These are phyloP conservation scores for Dissostichus mawsoni DNA, from an alignment of 2,113 vertebrate species.

Conservation along the genomic window DNA sequence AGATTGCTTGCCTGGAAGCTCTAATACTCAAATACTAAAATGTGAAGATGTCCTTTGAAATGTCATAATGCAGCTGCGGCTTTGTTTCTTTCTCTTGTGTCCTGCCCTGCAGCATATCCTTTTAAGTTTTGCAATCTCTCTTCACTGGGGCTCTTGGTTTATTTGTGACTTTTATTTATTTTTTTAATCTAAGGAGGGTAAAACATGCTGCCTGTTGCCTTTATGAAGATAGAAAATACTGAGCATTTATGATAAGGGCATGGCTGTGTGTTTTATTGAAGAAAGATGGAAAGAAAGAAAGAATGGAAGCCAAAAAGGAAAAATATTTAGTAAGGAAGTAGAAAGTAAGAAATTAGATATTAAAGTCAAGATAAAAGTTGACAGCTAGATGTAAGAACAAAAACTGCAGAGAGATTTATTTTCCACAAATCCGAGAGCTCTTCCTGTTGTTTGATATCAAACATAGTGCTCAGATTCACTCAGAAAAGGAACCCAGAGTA, in stretches of 20 bases:
- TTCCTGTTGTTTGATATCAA: slow-evolving; percentile 28
- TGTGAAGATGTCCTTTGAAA: slow-evolving; percentile 55
- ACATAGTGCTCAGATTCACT: slow-evolving; percentile 7
- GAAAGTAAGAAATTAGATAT: background rate
- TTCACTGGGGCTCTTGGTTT: slow-evolving; percentile 26
- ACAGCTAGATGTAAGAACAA: background rate
- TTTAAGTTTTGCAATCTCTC: slow-evolving; percentile 38
- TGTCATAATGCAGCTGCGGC: slow-evolving; percentile 37
- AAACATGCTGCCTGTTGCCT: background rate
- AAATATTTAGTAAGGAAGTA: background rate
- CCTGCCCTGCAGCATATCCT: slow-evolving; percentile 36
- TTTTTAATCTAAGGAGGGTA: background rate
- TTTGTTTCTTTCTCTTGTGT: slow-evolving; percentile 45
- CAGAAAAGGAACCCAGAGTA: slow-evolving; percentile 16
- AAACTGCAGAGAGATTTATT: background rate
- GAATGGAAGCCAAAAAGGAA: background rate
- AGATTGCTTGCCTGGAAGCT: slow-evolving; percentile 23
- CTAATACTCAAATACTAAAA: slow-evolving; percentile 7
- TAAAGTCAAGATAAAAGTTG: slow-evolving; percentile 2
- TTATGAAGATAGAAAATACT: background rate
- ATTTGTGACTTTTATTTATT: slow-evolving; percentile 50
- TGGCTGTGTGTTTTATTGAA: background rate
- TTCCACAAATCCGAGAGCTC: slow-evolving; percentile 13
- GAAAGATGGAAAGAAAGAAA: background rate
- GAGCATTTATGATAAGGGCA: background rate